Base-by-base conservation (phyloP, 2,888 invertebrate species). In the Nudaria mundana region DNA sequence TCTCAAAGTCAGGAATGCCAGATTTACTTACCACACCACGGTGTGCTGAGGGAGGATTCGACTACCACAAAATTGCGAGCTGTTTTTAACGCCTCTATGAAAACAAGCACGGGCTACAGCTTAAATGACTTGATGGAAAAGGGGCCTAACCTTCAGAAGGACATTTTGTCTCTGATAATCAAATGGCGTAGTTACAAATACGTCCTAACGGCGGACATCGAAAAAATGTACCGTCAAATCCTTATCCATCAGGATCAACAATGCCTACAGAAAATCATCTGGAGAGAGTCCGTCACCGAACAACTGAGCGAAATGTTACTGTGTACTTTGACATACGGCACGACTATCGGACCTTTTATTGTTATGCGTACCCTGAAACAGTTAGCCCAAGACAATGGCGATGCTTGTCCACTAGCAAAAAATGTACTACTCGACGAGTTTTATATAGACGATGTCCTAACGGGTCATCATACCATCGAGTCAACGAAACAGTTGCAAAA, bases 161-260 rank as follows among this genome's bases (percentile, higher is more conserved):
- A 49, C 12, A 41, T 53, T 5, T 36, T 35, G 11, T 18, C 23
- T 0, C 15, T 53, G 2, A 32, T 52, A 5, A 6, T 52, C 1
- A 49, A 48, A 15, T 53, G 48, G 52, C 31, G 55, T 12, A 32
- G 40, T 1, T 48, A 48, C 30, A 36, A 37, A 29, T 50, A 47
- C 6, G 56, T 30, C 0, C 42, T 44, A 6, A 52, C 49, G 0
- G 49, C 56, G 0, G 56, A 59, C 25, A 45, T 56, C 0, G 52
- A 52, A 10, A 56, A 54, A 23, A 52, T 51, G 51, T 59, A 41
- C 29, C 33, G 54, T 2, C 36, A 31, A 3, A 49, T 53, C 1
- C 43, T 31, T 32, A 22, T 56, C 0, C n/a, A 37, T 11, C 33
- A 37, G 14, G 30, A 38, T 2, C 48, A 55, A 23, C 48, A 44